phyloP scores from a whole-genome alignment of 2,888 invertebrate species.

The Caenorhabditis auriculariae region DNA sequence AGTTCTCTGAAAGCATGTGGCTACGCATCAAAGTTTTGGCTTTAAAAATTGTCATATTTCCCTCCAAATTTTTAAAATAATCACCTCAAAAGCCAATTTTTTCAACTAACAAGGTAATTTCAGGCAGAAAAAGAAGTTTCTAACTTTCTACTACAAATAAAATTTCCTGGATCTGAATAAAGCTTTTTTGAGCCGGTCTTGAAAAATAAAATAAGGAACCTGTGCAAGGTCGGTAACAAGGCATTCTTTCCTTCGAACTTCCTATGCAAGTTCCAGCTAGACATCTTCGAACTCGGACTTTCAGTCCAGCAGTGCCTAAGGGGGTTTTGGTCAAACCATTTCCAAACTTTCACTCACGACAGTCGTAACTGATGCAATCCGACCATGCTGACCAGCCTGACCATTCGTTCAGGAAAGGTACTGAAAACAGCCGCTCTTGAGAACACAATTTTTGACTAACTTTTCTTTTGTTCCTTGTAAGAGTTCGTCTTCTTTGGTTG shows the following conservation, averaged over 20 bases:
- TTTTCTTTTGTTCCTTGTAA: slow-evolving; percentile 30
- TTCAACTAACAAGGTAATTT: not conserved
- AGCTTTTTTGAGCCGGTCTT: no score
- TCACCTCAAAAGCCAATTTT: no score
- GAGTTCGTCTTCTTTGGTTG: slow-evolving; percentile 12
- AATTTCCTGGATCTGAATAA: no score
- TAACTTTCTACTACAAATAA: not conserved
- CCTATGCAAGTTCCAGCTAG: slow-evolving; percentile 37
- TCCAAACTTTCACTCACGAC: slow-evolving; percentile 15
- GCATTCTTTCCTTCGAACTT: slow-evolving; percentile 13
- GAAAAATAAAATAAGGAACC: not conserved
- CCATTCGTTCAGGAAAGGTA: slow-evolving; percentile 39
- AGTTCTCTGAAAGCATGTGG: no score
- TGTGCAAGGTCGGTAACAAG: slow-evolving; percentile 19
- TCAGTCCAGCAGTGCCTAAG: slow-evolving; percentile 26
- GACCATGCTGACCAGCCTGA: slow-evolving; percentile 43
- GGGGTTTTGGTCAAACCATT: not conserved
- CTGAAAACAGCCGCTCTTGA: slow-evolving; percentile 5
- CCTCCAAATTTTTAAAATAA: no score
- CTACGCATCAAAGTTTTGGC: no score
- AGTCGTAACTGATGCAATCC: slow-evolving; percentile 33
- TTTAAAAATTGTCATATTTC: no score
- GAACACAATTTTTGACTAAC: slow-evolving; percentile 2
- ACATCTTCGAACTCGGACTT: slow-evolving; percentile 35
- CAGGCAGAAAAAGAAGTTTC: not conserved